Base-by-base conservation (phyloP, 2,113 vertebrate genomes). In the Cyrtonyx montezumae region DNA sequence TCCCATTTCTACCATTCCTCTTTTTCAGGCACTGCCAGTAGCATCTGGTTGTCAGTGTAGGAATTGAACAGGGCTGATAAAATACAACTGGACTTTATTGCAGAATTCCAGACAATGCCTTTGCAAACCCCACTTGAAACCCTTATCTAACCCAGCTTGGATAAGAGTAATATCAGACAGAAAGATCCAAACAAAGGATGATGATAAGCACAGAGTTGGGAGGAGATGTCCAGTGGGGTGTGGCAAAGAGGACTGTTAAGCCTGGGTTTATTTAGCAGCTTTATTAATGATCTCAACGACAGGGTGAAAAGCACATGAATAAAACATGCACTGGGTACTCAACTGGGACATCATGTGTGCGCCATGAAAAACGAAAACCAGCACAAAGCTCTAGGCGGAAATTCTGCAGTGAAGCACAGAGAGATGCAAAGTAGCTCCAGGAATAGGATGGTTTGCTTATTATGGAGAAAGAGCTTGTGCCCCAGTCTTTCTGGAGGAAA, bases 291-390 rank as follows among this genome's bases (percentile, higher is more conserved):
- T 95, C 87, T 88, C 55, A 82, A 82, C 40, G 28, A 87, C 75
- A n/a, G 86, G 67, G 91, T 88, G 92, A 94, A 93, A 95, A 93
- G 94, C 89, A 77, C 84, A 95, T 93, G 94, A 96, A 96, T 96
- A 94, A 96, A 96, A 96, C 84, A 96, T 95, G 81, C 3, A 10
- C 42, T 55, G 87, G 84, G 55, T 77, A 32, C 84, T 95, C 95
- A 91, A 13, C 78, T 95, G 95, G 96, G 91, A 93, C 63, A 11
- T 14, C 36, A n/a, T 76, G 78, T 59, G 94, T 34, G 14, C 62
- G 69, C 91, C 34, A 51, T 79, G 84, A 89, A 89, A 87, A 93
- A 94, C 23, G 87, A 79, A 93, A 91, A 86, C 68, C 48, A 90
- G 93, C 88, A 90, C 81, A 95, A 87, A 92, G 80, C 92, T 87